Conservation (phyloP, 2,797 vertebrate species). For the Hydrophis major region DNA sequence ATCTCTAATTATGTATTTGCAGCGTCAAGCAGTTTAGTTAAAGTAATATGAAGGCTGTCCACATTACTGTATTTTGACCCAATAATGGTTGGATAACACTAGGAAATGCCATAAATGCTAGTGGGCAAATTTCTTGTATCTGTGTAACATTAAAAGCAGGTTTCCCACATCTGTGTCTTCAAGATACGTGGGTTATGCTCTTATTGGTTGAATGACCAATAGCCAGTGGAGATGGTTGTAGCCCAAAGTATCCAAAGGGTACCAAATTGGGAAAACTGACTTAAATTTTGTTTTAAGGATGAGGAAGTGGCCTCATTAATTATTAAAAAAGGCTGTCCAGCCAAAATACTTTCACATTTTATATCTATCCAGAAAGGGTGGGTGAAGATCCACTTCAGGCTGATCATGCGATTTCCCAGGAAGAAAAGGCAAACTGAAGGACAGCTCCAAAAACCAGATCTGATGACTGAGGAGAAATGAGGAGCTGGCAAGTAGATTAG, state of each 20-base stretch:
- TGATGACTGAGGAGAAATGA: not conserved
- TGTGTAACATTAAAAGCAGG: not conserved
- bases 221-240: not conserved
- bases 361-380: not conserved
- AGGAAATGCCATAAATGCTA: not conserved
- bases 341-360: not conserved
- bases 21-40: not conserved
- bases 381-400: not conserved
- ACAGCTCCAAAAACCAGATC: not conserved
- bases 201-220: not conserved
- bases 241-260: not conserved
- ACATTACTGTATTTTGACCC: not conserved
- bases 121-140: not conserved
- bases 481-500: not conserved
- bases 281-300: not conserved
- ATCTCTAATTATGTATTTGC: not conserved
- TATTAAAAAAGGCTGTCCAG: not conserved
- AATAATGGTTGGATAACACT: not conserved
- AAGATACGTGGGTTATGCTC: not conserved
- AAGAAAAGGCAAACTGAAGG: not conserved
- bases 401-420: not conserved
- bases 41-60: not conserved
- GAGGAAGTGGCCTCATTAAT: not conserved
- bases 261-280: not conserved
- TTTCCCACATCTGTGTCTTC: not conserved